phyloP scores from a whole-genome alignment of 2,113 vertebrate genomes.

The Onychorhynchus coronatus region DNA sequence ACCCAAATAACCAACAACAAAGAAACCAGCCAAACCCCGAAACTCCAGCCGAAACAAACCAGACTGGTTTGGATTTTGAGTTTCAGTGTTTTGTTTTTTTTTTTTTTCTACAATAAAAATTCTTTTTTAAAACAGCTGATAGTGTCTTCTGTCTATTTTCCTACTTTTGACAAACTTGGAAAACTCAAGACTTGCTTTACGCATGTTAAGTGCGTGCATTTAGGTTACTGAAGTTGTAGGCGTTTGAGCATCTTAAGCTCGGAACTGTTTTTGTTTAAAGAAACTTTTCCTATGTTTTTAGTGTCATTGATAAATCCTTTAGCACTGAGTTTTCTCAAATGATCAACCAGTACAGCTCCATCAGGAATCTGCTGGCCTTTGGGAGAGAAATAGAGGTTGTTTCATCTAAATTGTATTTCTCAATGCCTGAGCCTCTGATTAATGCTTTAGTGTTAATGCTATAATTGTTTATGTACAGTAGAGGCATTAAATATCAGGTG shows the following conservation, averaged over 20 bases:
- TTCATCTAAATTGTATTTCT: background rate
- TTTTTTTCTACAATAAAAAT: fast-evolving
- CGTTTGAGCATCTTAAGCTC: background rate
- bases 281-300: background rate
- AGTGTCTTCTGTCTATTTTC: background rate
- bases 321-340: background rate
- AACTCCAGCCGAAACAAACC: background rate
- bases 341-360: background rate
- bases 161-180: background rate
- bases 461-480: background rate
- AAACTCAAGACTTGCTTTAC: background rate
- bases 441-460: background rate
- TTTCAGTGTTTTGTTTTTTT: background rate
- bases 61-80: background rate
- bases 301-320: background rate
- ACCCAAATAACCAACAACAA: fast-evolving
- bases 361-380: background rate
- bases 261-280: background rate
- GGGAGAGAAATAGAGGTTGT: background rate
- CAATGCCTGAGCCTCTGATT: background rate
- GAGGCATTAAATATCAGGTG: background rate
- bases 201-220: background rate
- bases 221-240: background rate
- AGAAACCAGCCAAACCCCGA: background rate
- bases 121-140: background rate